Percentiles rank a stretch among this genome's conserved stretches.
Evolutionary conservation across 2,797 vertebrate genomes (phyloP).

Genomic region (Phataginus tetradactyla): DNA sequence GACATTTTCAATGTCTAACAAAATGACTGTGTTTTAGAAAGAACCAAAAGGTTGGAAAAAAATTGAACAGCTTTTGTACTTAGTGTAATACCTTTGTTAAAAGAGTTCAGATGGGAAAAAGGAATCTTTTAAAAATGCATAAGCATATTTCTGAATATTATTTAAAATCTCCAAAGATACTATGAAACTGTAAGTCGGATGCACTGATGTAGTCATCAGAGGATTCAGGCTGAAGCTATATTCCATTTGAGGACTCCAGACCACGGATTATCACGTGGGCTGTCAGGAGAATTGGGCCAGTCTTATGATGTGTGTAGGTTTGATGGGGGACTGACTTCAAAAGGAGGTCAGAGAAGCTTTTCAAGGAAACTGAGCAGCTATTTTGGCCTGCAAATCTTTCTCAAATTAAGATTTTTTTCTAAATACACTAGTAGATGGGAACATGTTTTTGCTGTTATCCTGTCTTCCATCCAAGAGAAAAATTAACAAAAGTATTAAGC

Average conservation of each 20-base stretch:
- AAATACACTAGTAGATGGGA: background rate
- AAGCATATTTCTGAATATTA: conserved; percentile 83
- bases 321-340: conserved; percentile 34
- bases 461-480: conserved; percentile 23
- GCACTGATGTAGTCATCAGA: background rate
- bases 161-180: conserved; percentile 84
- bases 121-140: conserved; percentile 79
- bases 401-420: background rate
- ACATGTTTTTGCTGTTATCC: background rate
- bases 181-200: conserved; percentile 70
- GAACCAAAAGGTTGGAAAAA: conserved; percentile 91
- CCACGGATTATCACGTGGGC: background rate
- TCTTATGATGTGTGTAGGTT: conserved; percentile 45
- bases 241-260: conserved; percentile 56
- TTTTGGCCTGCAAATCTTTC: conserved; percentile 36
- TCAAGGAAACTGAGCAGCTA: background rate
- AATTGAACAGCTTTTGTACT: conserved; percentile 88
- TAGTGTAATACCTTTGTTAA: conserved; percentile 89
- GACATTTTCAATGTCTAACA: conserved; percentile 99
- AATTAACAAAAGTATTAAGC: background rate
- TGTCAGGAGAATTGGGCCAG: background rate
- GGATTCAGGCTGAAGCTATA: conserved; percentile 41
- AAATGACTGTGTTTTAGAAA: conserved; percentile 96
- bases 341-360: conserved; percentile 49
- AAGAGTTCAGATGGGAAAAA: conserved; percentile 86